phyloP scores from a whole-genome alignment of 1,140 invertebrate genomes.

The Cotesia typhae region DNA sequence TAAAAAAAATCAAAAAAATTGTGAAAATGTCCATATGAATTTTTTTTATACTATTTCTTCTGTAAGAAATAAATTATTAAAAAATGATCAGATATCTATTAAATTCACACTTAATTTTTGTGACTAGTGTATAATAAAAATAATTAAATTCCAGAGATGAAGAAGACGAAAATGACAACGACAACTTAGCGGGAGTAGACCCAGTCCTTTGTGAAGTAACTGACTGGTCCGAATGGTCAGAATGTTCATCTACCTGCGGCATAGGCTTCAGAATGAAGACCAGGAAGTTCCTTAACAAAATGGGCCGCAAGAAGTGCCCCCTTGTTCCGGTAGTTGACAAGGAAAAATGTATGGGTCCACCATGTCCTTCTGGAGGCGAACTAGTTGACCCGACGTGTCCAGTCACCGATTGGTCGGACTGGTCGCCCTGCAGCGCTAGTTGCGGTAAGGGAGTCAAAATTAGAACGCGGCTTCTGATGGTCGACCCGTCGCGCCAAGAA shows the following conservation, averaged over 20 bases:
- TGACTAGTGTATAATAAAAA: background rate
- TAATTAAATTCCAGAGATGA: slow-evolving; percentile 32
- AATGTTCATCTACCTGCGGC: slow-evolving; percentile 85
- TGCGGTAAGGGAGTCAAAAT: slow-evolving; percentile 77
- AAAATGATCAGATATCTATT: too few species aligned
- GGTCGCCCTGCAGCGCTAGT: slow-evolving; percentile 77
- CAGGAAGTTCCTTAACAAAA: slow-evolving; percentile 75
- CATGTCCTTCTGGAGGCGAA: slow-evolving; percentile 67
- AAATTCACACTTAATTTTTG: too few species aligned
- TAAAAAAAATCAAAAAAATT: too few species aligned
- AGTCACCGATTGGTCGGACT: slow-evolving; percentile 77
- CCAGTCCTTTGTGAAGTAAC: slow-evolving; percentile 72
- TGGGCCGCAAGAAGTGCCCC: slow-evolving; percentile 81
- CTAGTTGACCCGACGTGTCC: slow-evolving; percentile 72
- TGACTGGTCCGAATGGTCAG: slow-evolving; percentile 82
- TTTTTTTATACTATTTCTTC: too few species aligned
- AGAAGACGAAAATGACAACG: slow-evolving; percentile 41
- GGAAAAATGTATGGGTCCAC: slow-evolving; percentile 77
- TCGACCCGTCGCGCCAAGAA: slow-evolving; percentile 68
- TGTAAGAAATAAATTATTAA: too few species aligned
- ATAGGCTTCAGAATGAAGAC: slow-evolving; percentile 79
- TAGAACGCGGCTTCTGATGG: slow-evolving; percentile 75
- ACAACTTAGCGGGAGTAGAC: slow-evolving; percentile 46
- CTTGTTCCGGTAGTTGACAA: slow-evolving; percentile 77
- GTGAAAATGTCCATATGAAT: too few species aligned